Evolutionary conservation across 2,888 invertebrate species (phyloP), one percentile per base, ranked within the genome.

Genomic region (Sepioteuthis lessoniana): DNA sequence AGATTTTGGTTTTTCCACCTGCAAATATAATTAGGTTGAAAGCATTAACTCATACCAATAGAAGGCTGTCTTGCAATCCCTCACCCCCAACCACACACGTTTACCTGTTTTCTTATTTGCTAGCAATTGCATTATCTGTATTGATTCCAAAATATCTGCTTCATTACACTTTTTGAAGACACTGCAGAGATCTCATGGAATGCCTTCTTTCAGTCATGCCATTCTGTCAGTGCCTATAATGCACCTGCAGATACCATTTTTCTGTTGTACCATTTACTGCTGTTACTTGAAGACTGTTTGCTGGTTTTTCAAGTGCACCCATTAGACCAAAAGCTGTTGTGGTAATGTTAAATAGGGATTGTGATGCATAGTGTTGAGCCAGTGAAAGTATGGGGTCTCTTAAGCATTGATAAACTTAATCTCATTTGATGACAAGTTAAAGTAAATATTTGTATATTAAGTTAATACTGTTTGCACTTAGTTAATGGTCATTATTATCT

Each of bases 1-100:
- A 76, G 31, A n/a, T 76, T 55, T 55, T 55, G 55, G 25, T 55
- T 76, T 76, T 76, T 76, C n/a, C 76, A 76, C 76, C 76, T 76
- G 76, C n/a, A 76, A 76, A 35, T 76, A 76, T 76, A 76, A 76
- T n/a, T 76, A 76, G 35, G 76, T 76, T 76, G 76, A 76, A 76
- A 76, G 76, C n/a, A n/a, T 76, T n/a, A 13, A 3, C 76, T 76
- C 35, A 76, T 13, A 35, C n/a, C n/a, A 76, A 76, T 76, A n/a
- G 35, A 16, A 76, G n/a, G n/a, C n/a, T 35, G 16, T 76, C 76
- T 35, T 76, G 76, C n/a, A 35, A 35, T 35, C 76, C 13, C 76
- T n/a, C 31, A 8, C 60, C 28, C n/a, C 76, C 42, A 42, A 4
- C 76, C 25, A 16, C 76, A 31, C 60, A n/a, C 76, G 4, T 10